Conservation (phyloP, 30 jellyfish, hydroid and myxozoan genomes). For the Cassiopea xamachana region DNA sequence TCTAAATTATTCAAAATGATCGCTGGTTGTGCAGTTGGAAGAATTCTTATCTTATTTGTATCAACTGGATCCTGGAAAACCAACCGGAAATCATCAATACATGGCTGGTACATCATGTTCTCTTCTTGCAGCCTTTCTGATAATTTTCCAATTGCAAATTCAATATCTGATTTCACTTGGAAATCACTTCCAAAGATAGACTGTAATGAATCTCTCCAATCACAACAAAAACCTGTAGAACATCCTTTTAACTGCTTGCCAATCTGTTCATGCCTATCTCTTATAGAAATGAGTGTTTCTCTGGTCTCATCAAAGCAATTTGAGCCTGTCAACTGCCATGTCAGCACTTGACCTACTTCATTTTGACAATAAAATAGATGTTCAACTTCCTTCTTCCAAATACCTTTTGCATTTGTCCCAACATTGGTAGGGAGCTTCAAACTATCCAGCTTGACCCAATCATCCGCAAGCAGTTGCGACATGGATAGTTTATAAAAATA, state of each 20-base stretch:
- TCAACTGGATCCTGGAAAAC: slow-evolving; percentile 93
- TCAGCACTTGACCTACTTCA: slow-evolving; percentile 89
- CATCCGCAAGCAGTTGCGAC: slow-evolving; percentile 94
- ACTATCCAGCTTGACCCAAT: slow-evolving; percentile 79
- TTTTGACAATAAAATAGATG: slow-evolving; percentile 80
- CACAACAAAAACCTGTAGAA: slow-evolving; percentile 87
- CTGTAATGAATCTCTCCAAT: slow-evolving; percentile 78
- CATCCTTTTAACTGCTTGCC: slow-evolving; percentile 87
- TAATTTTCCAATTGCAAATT: slow-evolving; percentile 45
- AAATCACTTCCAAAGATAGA: slow-evolving; percentile 84
- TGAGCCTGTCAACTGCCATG: slow-evolving; percentile 89
- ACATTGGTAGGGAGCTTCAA: slow-evolving; percentile 86
- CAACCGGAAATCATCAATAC: slow-evolving; percentile 77
- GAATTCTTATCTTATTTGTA: slow-evolving; percentile 67
- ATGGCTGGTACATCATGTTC: slow-evolving; percentile 60
- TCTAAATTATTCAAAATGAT: slow-evolving; percentile 71
- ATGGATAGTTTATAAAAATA: slow-evolving; percentile 84
- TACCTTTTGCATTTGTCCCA: slow-evolving; percentile 89
- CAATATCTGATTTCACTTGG: slow-evolving; percentile 81
- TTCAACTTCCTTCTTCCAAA: slow-evolving; percentile 83
- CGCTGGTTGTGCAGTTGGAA: slow-evolving; percentile 81
- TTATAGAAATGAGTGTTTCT: slow-evolving; percentile 65
- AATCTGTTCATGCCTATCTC: slow-evolving; percentile 84
- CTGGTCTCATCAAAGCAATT: slow-evolving; percentile 72
- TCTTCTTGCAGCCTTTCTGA: slow-evolving; percentile 80